Evolutionary conservation across 2,797 vertebrate species (phyloP).

Genomic region (Sebastiscus albofasciatus): DNA sequence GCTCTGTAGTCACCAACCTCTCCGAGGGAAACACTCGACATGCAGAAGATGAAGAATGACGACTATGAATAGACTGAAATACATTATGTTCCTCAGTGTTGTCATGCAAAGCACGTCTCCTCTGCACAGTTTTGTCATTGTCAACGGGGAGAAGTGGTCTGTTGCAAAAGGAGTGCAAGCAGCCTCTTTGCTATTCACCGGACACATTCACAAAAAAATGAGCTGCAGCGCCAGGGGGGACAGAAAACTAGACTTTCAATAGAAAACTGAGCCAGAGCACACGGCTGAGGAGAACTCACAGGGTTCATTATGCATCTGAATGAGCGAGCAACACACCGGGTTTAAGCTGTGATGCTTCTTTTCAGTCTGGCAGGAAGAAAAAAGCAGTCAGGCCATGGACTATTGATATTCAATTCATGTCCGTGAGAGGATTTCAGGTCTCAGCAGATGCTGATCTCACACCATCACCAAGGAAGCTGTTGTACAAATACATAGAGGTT

Average conservation of each 20-base stretch:
- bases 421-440: conserved; percentile 19
- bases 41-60: conserved; percentile 9
- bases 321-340: conserved; percentile 28
- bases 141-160: conserved; percentile 25
- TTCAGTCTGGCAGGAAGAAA: not conserved
- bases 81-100: not conserved
- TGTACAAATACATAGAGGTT: not conserved
- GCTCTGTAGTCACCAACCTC: not conserved
- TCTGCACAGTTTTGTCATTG: conserved; percentile 11
- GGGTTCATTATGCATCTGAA: conserved; percentile 72
- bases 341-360: conserved; percentile 32
- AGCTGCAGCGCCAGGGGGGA: conserved; percentile 24
- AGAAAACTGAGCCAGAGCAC: conserved; percentile 8
- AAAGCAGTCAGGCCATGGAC: not conserved
- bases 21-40: not conserved
- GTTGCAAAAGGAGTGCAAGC: conserved; percentile 4
- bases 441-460: conserved; percentile 17
- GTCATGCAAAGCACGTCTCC: conserved; percentile 33
- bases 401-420: conserved; percentile 69
- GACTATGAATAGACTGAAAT: conserved; percentile 22
- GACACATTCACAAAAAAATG: conserved; percentile 33
- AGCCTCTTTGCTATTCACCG: conserved; percentile 55
- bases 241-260: conserved; percentile 25
- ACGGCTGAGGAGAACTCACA: not conserved
- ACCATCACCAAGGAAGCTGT: conserved; percentile 2